phyloP scores from a whole-genome alignment of 2,113 vertebrate genomes.

The Leucopsar rothschildi region DNA sequence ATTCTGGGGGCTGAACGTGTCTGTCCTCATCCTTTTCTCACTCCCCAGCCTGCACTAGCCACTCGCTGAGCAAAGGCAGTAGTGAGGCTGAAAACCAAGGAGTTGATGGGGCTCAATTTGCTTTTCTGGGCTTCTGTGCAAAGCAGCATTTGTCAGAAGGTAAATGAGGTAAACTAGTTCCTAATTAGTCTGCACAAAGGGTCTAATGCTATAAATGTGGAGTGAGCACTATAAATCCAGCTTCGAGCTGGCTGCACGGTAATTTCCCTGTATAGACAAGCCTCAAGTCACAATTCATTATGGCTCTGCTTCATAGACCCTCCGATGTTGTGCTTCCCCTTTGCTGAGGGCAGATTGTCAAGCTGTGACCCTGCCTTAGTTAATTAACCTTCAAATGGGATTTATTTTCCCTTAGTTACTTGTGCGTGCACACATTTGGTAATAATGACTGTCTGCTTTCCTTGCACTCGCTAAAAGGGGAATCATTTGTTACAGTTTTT shows the following conservation, averaged over 20 bases:
- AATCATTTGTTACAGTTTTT: conserved; percentile 47
- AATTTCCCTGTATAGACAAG: conserved; percentile 47
- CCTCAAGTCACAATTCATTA: conserved; percentile 61
- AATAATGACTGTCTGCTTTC: conserved; percentile 46
- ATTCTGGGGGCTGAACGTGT: rapidly evolving
- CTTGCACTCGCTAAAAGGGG: not conserved
- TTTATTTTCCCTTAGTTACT: conserved; percentile 66
- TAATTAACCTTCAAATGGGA: conserved; percentile 69
- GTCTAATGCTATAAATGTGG: conserved; percentile 18
- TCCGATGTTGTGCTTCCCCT: conserved; percentile 47
- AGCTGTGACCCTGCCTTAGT: conserved; percentile 65
- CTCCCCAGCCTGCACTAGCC: not conserved
- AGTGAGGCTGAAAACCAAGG: not conserved
- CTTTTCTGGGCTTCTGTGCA: not conserved
- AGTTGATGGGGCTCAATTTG: not conserved
- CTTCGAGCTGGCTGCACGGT: rapidly evolving
- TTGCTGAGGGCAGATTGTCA: conserved; percentile 65
- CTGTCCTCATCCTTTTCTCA: not conserved
- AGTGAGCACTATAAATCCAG: conserved; percentile 34
- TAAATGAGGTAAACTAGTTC: conserved; percentile 37
- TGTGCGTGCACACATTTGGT: conserved; percentile 45
- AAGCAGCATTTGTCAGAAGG: conserved; percentile 14
- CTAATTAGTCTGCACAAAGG: conserved; percentile 39
- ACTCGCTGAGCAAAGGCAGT: not conserved
- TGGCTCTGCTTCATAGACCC: not conserved